Evolutionary conservation across 2,797 vertebrate species (phyloP).

Genomic region (Allochrocebus solatus): DNA sequence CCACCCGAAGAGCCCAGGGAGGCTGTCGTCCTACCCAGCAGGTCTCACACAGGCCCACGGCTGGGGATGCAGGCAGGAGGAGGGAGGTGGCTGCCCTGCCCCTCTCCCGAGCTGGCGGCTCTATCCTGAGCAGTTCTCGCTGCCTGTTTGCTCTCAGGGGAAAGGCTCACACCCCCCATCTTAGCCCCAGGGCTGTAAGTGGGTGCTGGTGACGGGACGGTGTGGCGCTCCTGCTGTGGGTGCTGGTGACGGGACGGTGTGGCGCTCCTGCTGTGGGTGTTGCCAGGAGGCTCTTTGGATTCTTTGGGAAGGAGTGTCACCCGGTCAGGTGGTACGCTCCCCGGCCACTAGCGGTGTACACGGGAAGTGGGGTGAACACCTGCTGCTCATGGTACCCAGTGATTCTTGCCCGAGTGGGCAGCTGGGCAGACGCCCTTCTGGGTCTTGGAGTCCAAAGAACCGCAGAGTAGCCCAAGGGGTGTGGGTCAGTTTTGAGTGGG

Average conservation of each 20-base stretch:
- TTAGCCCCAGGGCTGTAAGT: not conserved
- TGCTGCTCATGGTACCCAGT: not conserved
- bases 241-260: accelerated
- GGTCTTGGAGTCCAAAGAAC: not conserved
- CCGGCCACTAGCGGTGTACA: not conserved
- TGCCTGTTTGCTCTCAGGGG: conserved; percentile 1
- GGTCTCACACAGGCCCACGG: not conserved
- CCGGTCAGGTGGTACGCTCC: not conserved
- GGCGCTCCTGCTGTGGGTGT: not conserved
- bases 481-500: not conserved
- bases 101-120: too few relatives aligned
- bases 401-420: not conserved
- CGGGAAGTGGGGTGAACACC: not conserved
- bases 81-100: not conserved
- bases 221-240: not conserved
- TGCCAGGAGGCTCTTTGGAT: not conserved
- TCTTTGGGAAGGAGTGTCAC: not conserved
- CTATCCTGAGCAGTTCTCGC: not conserved
- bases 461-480: not conserved
- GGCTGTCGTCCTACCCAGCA: not conserved
- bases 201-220: not conserved
- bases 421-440: not conserved
- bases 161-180: not conserved
- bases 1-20: not conserved
- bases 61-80: not conserved